Percentiles rank a stretch among this genome's conserved stretches.
Conservation (phyloP, 2,113 vertebrate genomes). For the Halichoeres trimaculatus region DNA sequence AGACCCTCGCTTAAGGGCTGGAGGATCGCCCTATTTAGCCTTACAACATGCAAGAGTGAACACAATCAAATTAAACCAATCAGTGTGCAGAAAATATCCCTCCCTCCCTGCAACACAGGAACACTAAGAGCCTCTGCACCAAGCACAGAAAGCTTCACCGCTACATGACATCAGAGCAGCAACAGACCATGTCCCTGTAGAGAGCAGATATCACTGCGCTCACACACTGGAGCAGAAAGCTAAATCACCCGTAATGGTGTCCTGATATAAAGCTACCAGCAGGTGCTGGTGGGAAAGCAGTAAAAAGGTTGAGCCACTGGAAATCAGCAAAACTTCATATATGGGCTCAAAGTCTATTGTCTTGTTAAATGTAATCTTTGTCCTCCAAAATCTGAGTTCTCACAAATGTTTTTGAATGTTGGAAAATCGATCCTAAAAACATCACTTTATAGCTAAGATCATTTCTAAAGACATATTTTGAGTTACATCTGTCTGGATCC, state of each 20-base stretch:
- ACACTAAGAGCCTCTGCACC: constrained; percentile 48
- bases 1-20: constrained; percentile 46
- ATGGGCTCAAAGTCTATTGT: not conserved
- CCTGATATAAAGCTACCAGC: constrained; percentile 63
- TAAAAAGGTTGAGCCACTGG: not conserved
- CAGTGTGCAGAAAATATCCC: constrained; percentile 34
- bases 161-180: constrained; percentile 56
- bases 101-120: constrained; percentile 34
- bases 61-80: constrained; percentile 70
- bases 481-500: too few relatives aligned
- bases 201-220: constrained; percentile 48
- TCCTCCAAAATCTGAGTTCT: too few relatives aligned
- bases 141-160: constrained; percentile 30
- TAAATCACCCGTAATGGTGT: constrained; percentile 62
- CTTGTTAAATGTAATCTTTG: too few relatives aligned
- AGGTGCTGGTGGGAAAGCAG: constrained; percentile 31
- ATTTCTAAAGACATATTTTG: too few relatives aligned
- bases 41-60: constrained; percentile 64
- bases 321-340: not conserved
- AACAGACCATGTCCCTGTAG: constrained; percentile 40
- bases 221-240: constrained; percentile 38
- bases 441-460: too few relatives aligned
- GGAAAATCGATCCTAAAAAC: too few relatives aligned
- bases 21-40: constrained; percentile 64
- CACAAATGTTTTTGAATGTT: too few relatives aligned